Evolutionary conservation across 2,113 vertebrate genomes (phyloP), one percentile per base, ranked within the genome.

Genomic region (Psammodynastes pulverulentus): DNA sequence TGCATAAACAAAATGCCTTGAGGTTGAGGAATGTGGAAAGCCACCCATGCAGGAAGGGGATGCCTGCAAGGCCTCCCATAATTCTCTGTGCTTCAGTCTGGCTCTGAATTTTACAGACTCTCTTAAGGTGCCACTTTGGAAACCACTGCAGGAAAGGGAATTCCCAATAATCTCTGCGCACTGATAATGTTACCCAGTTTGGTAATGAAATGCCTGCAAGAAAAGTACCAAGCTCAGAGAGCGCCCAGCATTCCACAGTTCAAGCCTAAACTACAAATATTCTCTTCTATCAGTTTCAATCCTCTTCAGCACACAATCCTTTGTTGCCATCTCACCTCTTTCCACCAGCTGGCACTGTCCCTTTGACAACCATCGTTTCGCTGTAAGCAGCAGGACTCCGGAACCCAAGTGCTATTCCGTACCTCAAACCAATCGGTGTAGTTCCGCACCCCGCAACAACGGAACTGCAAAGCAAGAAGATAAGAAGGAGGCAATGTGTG

Each of bases 371-470:
- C 39, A 58, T 90, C 0, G 2, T 86, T 86, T 91, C 88, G 92
- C 49, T 84, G 94, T 92, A 7, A 94, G 96, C 98, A 98, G 96
- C 98, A 98, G 91, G 98, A 98, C 0, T 91, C 62, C 0, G 98
- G 98, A 87, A 97, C 95, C 15, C n/a, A n/a, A 0, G 45, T 46
- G 0, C 94, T 96, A 67, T 96, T 96, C 85, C 94, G 86, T 19
- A 98, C 94, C 0, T 94, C 93, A 86, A 97, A 95, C 98, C 98
- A 98, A 96, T 98, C 98, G 0, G 96, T 97, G 91, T 97, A 96
- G 90, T 97, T 97, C 9, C 96, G 97, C n/a, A 98, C 98, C 0
- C 98, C 98, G 45, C 98, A 98, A 94, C 98, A 98, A 93, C 98
- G 98, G 92, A 98, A 98, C 98, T 98, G 93, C 39, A 67, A 86